A percentile compares a stretch with the other conserved stretches of the same genome.
These are phyloP conservation scores for Cnemophilus loriae DNA, from an alignment of 2,113 vertebrate species.

Conservation along the genomic window DNA sequence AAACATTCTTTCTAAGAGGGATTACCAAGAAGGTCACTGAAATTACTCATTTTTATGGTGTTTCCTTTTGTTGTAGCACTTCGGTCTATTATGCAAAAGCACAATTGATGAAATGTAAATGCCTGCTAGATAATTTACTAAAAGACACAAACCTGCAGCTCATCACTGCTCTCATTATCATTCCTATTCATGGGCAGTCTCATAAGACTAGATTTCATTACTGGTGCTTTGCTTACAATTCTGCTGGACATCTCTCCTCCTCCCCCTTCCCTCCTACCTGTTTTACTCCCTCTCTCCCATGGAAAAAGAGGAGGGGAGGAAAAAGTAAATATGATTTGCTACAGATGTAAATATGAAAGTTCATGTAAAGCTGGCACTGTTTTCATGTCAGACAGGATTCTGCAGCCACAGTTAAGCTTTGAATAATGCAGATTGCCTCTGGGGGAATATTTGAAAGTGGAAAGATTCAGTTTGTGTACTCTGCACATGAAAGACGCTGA, in stretches of 20 bases:
- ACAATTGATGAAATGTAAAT: constrained; percentile 56
- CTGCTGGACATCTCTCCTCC: constrained; percentile 14
- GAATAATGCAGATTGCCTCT: constrained; percentile 66
- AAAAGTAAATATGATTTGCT: constrained; percentile 50
- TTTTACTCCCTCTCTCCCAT: not conserved
- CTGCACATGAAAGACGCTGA: constrained; percentile 57
- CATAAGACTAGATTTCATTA: constrained; percentile 33
- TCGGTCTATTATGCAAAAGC: constrained; percentile 2
- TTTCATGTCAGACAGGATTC: constrained; percentile 59
- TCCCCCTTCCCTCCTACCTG: not conserved
- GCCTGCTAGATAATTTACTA: constrained; percentile 41
- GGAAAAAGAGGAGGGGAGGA: not conserved
- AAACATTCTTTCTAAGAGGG: not conserved
- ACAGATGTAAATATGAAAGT: constrained; percentile 56
- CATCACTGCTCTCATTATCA: constrained; percentile 35
- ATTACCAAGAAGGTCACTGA: constrained; percentile 30
- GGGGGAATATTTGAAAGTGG: constrained; percentile 62
- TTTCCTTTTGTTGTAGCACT: constrained; percentile 10
- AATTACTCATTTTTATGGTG: constrained; percentile 44
- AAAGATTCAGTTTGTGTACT: constrained; percentile 64
- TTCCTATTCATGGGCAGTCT: constrained; percentile 41
- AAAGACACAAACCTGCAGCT: constrained; percentile 54
- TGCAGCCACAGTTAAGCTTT: constrained; percentile 57
- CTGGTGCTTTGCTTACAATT: constrained; percentile 16
- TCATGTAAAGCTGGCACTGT: constrained; percentile 34